Evolutionary conservation across 2,797 vertebrate species (phyloP), one percentile per base, ranked within the genome.

Genomic region (Sparus aurata): DNA sequence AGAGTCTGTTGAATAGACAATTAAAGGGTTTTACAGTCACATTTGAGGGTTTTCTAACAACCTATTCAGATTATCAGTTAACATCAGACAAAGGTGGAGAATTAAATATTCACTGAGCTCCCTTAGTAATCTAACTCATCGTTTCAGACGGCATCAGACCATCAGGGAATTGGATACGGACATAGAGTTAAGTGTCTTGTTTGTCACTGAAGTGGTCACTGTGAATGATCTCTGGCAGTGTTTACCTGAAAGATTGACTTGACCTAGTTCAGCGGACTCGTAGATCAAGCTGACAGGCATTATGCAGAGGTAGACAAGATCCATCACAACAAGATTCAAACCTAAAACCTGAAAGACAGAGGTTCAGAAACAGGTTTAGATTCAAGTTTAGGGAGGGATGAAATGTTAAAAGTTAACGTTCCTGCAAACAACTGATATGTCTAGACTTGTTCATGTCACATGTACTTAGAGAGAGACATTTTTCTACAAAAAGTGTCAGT

Each of bases 301-400:
- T 5, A 66, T 2, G 16, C 17, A 45, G 30, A 91, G 41, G 74
- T 62, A 89, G 20, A 89, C 1, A 0, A 88, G 22, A 62, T 88
- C 69, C 86, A 93, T 82, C 6, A 71, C 27, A 5, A 83, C 75
- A 50, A 91, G 63, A 73, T 90, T 92, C 76, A 92, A 0, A 20
- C 84, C 87, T 7, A 91, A 63, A 34, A 90, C 76, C 87, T 94
- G 58, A 9, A 69, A 79, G 46, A 79, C n/a, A 87, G 63, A 77
- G 17, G 13, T 55, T 70, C 16, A 18, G 13, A 20, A 6, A 58
- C 30, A 27, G 15, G 23, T 15, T 50, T 30, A 30, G 52, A 4
- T 18, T 62, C 3, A 38, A 12, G 17, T 38, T 61, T 15, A 20
- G 47, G 54, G 25, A 13, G 7, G 25, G 1, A 45, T 1, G 2